Percentiles rank a stretch among this genome's conserved stretches.
phyloP scores from a whole-genome alignment of 1,140 invertebrate species.

The Charaxes varanes region DNA sequence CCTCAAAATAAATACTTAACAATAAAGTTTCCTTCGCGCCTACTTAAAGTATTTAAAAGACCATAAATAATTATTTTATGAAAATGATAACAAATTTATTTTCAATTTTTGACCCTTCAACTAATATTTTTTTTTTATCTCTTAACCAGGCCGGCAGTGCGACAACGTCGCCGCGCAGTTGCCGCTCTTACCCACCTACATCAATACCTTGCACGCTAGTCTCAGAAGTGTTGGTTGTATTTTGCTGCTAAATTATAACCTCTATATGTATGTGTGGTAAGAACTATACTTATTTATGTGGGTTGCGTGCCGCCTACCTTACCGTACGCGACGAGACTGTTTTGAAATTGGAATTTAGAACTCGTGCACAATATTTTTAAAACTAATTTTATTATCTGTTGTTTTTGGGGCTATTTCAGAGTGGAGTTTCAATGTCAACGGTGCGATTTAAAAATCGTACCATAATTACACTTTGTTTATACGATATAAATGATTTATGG shows the following conservation, averaged over 20 bases:
- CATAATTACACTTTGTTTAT: slow-evolving; percentile 5
- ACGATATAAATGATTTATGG: slow-evolving; percentile 4
- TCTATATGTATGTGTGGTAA: not conserved
- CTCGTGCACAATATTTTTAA: slow-evolving; percentile 13
- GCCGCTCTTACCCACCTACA: slow-evolving; percentile 29
- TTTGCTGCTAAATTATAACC: slow-evolving; percentile 5
- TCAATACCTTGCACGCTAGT: slow-evolving; percentile 23
- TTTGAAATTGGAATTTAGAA: slow-evolving; percentile 10
- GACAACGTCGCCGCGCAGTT: slow-evolving; percentile 28
- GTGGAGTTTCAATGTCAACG: slow-evolving; percentile 10
- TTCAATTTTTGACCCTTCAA: no score
- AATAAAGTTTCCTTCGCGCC: no score
- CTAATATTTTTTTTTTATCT: no score
- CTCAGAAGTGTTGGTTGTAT: slow-evolving; percentile 1
- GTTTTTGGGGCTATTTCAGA: slow-evolving; percentile 12
- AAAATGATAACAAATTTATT: no score
- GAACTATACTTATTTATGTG: slow-evolving; percentile 3
- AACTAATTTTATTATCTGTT: slow-evolving; percentile 15
- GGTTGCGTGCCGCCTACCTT: slow-evolving; percentile 6
- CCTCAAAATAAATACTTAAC: no score
- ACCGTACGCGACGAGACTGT: slow-evolving; percentile 5
- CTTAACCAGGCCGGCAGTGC: no score
- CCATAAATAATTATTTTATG: no score
- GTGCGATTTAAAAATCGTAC: slow-evolving; percentile 7
- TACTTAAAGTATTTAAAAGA: no score